phyloP scores from a whole-genome alignment of 2,888 invertebrate species.

The Drosophila koepferae region DNA sequence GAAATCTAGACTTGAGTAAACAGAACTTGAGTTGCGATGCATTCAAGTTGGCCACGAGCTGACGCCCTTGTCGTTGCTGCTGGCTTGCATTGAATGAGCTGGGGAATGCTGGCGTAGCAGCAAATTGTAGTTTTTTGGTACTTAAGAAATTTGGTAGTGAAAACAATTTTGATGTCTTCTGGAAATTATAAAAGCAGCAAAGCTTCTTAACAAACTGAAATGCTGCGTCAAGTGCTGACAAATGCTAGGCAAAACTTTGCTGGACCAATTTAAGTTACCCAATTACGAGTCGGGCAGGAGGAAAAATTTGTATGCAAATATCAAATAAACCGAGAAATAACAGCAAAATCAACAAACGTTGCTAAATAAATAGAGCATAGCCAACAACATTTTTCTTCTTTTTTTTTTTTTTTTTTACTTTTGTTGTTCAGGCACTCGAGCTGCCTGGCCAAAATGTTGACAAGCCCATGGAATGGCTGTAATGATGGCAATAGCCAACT shows the following conservation, averaged over 20 bases:
- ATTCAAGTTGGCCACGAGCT: neutral
- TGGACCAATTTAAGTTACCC: slow-evolving; percentile 59
- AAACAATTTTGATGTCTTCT: slow-evolving; percentile 7
- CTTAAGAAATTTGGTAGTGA: slow-evolving; percentile 2
- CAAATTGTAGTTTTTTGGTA: slow-evolving; percentile 2
- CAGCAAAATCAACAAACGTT: slow-evolving; percentile 50
- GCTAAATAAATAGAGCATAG: slow-evolving; percentile 52
- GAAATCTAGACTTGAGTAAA: neutral
- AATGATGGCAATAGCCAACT: slow-evolving; percentile 15
- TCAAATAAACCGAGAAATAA: slow-evolving; percentile 45
- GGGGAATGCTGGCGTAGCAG: neutral
- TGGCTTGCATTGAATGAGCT: neutral
- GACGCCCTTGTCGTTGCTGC: neutral
- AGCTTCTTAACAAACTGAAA: slow-evolving; percentile 4
- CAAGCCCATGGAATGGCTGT: neutral
- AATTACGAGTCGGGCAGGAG: slow-evolving; percentile 44
- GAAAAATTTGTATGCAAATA: slow-evolving; percentile 54
- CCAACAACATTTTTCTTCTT: slow-evolving; percentile 2
- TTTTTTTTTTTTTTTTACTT: neutral
- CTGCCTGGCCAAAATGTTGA: neutral
- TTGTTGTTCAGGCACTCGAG: neutral
- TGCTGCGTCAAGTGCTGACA: neutral
- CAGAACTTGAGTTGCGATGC: neutral
- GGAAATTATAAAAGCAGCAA: neutral
- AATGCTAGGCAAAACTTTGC: slow-evolving; percentile 27